phyloP scores from a whole-genome alignment of 2,113 vertebrate genomes.

The Oreochromis niloticus region DNA sequence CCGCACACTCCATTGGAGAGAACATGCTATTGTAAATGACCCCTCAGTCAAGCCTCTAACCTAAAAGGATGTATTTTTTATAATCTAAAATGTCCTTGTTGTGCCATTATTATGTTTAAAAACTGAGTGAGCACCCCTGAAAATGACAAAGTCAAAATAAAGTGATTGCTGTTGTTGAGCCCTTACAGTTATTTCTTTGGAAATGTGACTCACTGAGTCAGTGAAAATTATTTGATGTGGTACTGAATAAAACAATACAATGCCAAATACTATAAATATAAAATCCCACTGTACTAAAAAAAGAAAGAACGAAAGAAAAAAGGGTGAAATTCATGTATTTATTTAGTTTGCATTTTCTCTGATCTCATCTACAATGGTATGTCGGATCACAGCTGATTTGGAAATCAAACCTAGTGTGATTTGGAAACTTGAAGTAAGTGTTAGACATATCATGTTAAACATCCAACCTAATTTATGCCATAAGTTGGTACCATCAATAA shows the following conservation, averaged over 20 bases:
- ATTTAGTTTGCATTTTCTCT: not conserved
- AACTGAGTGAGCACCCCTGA: not conserved
- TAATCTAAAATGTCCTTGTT: not conserved
- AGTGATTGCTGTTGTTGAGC: not conserved
- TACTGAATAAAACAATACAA: not conserved
- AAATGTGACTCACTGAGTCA: not conserved
- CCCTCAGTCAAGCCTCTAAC: not conserved
- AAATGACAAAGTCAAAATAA: not conserved
- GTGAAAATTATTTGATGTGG: not conserved
- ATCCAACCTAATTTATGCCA: not conserved
- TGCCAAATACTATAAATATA: not conserved
- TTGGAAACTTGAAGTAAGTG: not conserved
- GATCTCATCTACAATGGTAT: not conserved
- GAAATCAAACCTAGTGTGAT: not conserved
- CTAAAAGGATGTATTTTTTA: not conserved
- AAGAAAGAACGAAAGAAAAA: not conserved
- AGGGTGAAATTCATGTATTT: not conserved
- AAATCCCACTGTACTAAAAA: not conserved
- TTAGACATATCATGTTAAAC: not conserved
- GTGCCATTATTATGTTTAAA: not conserved
- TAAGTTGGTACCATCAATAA: not conserved
- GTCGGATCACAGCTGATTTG: fast-evolving
- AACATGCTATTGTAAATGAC: not conserved
- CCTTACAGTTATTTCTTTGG: not conserved
- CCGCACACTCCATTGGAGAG: not conserved